Base-by-base conservation (phyloP, 2,797 vertebrate species). In the Ambastaia sidthimunki region DNA sequence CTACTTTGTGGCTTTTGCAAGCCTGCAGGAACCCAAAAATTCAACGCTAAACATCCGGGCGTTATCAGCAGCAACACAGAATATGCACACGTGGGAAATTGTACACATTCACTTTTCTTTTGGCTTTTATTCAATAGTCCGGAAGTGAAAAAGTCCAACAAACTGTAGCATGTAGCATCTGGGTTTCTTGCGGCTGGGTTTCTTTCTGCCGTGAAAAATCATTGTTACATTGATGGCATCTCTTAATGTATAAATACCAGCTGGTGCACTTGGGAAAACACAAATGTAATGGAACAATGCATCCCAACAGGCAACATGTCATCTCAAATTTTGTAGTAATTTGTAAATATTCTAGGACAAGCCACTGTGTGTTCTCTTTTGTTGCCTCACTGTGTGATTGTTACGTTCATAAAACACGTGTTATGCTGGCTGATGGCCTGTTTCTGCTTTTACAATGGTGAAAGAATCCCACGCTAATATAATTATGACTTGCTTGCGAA, bases 161-260 rank as follows among this genome's bases (percentile, higher is more conserved):
- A 76, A 76, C 52, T 28, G n/a, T n/a, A n/a, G n/a, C n/a, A n/a
- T 69, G 37, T 23, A 60, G 52, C 65, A 77, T 77, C 75, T 77
- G 74, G 23, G 52, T 59, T 66, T 57, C 65, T 76, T 41, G 62
- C 18, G 74, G 62, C 4, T 60, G 47, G 34, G 3, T 41, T 41
- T 41, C 13, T 16, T 66, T 57, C 65, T 76, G 74, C 65, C 34
- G 37, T 25, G 65, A 69, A 60, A 48, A 48, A 69, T 69, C 75
- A 69, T 59, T 12, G 74, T 68, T 69, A 60, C n/a, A 52, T 41
- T 59, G 75, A 52, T 77, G 75, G 69, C 75, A 69, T 66, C 54
- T 59, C 65, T 52, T 77, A 69, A 77, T 77, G 75, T 77, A 65
- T 69, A 77, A 77, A 77, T 77, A 77, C 37, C 75, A 77, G 75